Evolutionary conservation across 2,888 invertebrate species (phyloP).

Genomic region (Zele albiditarsus): DNA sequence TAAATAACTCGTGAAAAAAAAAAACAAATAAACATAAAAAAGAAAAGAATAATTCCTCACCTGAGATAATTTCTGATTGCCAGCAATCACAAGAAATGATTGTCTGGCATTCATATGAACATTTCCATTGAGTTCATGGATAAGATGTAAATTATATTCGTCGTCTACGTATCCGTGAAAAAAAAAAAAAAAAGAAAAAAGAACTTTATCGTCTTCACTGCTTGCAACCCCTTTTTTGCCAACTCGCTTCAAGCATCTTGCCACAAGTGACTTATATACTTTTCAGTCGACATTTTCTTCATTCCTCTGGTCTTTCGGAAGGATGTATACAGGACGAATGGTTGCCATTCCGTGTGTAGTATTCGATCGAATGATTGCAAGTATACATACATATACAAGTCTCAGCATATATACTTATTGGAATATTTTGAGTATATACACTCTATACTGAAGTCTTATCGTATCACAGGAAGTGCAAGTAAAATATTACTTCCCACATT

Average conservation of each 20-base stretch:
- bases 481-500: not conserved
- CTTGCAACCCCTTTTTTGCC: constrained; percentile 41
- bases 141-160: constrained; percentile 61
- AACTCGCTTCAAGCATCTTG: constrained; percentile 52
- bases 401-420: not conserved
- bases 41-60: not conserved
- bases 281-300: constrained; percentile 44
- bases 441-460: not conserved
- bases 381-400: not conserved
- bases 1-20: no score
- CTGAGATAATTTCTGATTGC: constrained; percentile 15
- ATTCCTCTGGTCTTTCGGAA: constrained; percentile 1
- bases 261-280: constrained; percentile 57
- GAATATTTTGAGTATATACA: not conserved
- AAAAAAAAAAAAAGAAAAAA: not conserved
- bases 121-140: constrained; percentile 7
- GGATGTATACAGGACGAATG: not conserved
- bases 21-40: not conserved
- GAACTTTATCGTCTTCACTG: constrained; percentile 56
- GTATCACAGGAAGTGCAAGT: not conserved
- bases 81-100: constrained; percentile 38
- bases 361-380: not conserved
- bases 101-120: constrained; percentile 30
- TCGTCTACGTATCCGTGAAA: constrained; percentile 56
- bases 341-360: not conserved